Base-by-base conservation (phyloP, 2,797 vertebrate species). In the Siniperca undulata region DNA sequence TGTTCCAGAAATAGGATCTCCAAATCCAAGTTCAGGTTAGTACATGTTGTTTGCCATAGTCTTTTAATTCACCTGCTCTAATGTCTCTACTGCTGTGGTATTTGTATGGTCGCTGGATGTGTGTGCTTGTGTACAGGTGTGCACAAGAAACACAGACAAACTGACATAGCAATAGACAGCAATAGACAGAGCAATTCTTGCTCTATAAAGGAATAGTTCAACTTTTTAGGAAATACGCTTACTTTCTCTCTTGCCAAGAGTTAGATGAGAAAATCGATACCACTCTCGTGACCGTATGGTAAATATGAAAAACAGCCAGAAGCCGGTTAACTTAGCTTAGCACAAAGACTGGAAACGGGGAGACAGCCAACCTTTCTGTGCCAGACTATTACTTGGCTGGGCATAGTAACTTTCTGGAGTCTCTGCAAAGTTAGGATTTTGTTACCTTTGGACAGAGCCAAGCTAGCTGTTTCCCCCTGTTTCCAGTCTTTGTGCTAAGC, bases 21-120 rank as follows among this genome's bases (percentile, higher is more conserved):
- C 95, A 99, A 99, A 96, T 99, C 98, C 86, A 99, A 99, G 94
- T 99, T 99, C 96, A 99, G 99, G 99, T 99, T 95, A 99, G 98
- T 97, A 96, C 88, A 94, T 96, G 94, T 93, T 87, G 92, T 91
- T 90, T 86, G 60, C 85, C 91, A 88, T 85, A 10, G 91, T 92
- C 87, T 61, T 70, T 79, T 61, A 27, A 58, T 78, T 80, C 90
- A 86, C 76, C 87, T 77, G 76, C 86, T 83, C 86, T 85, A 36
- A 77, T 81, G 85, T 90, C 78, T 85, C 80, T 75, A 52, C 69
- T 79, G 62, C 80, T 82, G 58, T 85, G 75, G 44, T 89, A 56
- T 84, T 56, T 80, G 79, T 88, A 44, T 48, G 5, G 78, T 78
- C 40, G 14, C 44, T 88, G 73, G 56, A 64, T 56, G 34, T 87